Evolutionary conservation across 2,113 vertebrate genomes (phyloP).

Genomic region (Eurypyga helias): DNA sequence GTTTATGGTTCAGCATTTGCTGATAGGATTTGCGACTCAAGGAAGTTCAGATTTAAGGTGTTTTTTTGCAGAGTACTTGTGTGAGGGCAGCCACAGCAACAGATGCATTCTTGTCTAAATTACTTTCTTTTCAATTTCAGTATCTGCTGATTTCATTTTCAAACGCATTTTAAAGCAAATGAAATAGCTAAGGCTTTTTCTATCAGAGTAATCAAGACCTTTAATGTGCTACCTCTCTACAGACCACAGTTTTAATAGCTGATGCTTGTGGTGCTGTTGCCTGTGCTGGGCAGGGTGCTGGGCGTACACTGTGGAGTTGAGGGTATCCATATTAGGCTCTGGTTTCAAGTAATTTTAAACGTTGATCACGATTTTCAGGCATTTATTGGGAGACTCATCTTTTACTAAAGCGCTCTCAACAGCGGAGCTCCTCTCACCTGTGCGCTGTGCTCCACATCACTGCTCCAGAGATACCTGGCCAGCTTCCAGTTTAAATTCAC

Average conservation of each 20-base stretch:
- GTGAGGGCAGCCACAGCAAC: neutral
- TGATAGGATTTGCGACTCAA: constrained; percentile 38
- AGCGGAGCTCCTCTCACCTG: neutral
- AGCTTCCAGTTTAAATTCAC: constrained; percentile 29
- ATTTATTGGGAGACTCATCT: neutral
- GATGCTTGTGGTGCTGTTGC: neutral
- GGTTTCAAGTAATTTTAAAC: neutral
- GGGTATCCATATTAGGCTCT: neutral
- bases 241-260: neutral
- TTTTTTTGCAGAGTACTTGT: neutral
- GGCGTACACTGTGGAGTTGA: neutral
- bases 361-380: neutral
- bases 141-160: constrained; percentile 50
- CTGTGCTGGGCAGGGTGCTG: neutral
- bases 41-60: neutral
- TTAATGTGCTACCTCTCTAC: neutral
- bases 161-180: constrained; percentile 40
- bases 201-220: neutral
- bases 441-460: neutral
- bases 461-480: neutral
- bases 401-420: neutral
- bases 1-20: constrained; percentile 27
- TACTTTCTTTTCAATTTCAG: constrained; percentile 42
- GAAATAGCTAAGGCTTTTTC: constrained; percentile 17
- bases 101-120: constrained; percentile 50